Evolutionary conservation across 2,888 invertebrate species (phyloP).

Genomic region (Drosophila diplacantha): DNA sequence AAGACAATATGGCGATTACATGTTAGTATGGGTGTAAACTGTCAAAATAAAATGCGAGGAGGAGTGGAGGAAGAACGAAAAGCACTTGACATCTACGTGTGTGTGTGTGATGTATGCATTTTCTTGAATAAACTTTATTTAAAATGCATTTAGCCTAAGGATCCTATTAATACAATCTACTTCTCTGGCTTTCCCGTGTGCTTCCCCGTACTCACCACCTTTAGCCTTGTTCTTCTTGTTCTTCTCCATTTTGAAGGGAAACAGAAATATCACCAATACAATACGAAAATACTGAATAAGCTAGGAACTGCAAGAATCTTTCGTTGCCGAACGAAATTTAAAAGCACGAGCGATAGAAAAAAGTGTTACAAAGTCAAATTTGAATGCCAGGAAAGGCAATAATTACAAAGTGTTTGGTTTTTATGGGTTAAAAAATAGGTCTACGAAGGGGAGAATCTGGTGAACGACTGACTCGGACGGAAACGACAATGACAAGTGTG

Average conservation of each 20-base stretch:
- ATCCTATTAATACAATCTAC: too few relatives aligned
- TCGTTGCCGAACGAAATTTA: neutral
- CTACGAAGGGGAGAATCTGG: neutral
- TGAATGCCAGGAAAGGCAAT: neutral
- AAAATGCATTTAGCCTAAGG: too few relatives aligned
- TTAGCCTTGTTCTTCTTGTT: neutral
- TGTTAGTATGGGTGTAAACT: too few relatives aligned
- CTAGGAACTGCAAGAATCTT: neutral
- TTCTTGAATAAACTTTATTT: too few relatives aligned
- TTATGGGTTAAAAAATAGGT: neutral
- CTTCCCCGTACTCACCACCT: neutral
- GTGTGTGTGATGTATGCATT: too few relatives aligned
- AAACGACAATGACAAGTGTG: neutral
- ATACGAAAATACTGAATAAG: neutral
- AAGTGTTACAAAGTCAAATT: neutral
- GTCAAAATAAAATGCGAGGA: too few relatives aligned
- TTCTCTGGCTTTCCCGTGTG: neutral
- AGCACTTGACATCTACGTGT: too few relatives aligned
- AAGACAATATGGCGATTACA: neutral
- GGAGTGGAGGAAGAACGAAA: too few relatives aligned
- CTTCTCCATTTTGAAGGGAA: neutral
- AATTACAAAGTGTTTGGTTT: neutral
- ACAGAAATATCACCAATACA: neutral
- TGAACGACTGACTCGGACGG: neutral
- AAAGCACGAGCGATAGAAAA: neutral